These are phyloP conservation scores for Chrysocyon brachyurus DNA, from an alignment of 2,797 vertebrate genomes.

Conservation along the genomic window DNA sequence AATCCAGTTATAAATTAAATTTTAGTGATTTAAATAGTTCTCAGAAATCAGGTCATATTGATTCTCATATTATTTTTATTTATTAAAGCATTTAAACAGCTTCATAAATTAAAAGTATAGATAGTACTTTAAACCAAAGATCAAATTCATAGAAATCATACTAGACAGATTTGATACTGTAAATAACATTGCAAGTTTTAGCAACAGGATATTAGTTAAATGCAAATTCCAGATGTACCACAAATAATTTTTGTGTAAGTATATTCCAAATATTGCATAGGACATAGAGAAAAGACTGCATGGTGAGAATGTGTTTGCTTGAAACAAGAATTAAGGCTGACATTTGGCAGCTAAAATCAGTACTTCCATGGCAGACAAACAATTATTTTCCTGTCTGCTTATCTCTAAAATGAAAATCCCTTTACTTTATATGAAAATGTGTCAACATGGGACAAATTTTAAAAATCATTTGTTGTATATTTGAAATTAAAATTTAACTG, in stretches of 20 bases:
- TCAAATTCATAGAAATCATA: conserved; percentile 42
- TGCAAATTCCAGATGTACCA: not conserved
- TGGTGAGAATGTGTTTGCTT: not conserved
- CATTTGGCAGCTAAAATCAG: conserved; percentile 52
- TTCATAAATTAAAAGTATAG: conserved; percentile 26
- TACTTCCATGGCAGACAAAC: conserved; percentile 62
- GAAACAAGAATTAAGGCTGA: conserved; percentile 34
- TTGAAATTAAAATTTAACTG: conserved; percentile 18
- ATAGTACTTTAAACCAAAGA: conserved; percentile 21
- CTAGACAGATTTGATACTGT: not conserved
- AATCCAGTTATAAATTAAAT: not conserved
- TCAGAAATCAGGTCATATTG: conserved; percentile 20
- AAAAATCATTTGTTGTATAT: not conserved
- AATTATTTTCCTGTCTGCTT: conserved; percentile 78
- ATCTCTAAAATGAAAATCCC: conserved; percentile 78
- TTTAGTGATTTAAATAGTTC: not conserved
- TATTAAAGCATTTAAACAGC: not conserved
- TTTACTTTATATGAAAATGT: conserved; percentile 65
- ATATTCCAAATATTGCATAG: not conserved
- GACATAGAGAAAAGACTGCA: not conserved
- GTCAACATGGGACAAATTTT: conserved; percentile 52
- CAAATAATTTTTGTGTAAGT: conserved; percentile 1
- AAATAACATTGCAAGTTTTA: not conserved
- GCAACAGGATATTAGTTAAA: not conserved
- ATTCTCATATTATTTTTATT: not conserved